These are phyloP conservation scores for Donacobius atricapilla DNA, from an alignment of 2,113 vertebrate species.

Conservation along the genomic window DNA sequence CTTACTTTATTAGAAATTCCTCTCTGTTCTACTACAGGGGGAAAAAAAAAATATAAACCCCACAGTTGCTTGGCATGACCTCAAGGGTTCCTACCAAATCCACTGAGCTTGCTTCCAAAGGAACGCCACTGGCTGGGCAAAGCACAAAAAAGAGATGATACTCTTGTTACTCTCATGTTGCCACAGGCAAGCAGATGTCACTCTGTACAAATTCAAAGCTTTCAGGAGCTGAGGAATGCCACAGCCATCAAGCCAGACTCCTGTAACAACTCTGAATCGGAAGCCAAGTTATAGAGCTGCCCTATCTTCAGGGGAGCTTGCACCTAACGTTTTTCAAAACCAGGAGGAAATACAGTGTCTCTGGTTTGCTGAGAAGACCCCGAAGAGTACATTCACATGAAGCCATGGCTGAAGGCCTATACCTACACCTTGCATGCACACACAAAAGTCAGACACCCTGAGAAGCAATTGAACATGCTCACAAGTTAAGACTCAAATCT, in stretches of 20 bases:
- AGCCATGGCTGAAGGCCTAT: not conserved
- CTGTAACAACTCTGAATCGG: not conserved
- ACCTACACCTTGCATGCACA: not conserved
- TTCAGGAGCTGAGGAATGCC: not conserved
- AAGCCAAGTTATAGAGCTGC: not conserved
- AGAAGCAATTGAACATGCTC: accelerated
- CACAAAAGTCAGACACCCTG: not conserved
- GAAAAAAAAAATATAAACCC: too few relatives aligned
- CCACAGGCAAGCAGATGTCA: not conserved
- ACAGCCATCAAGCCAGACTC: not conserved
- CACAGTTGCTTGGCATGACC: not conserved
- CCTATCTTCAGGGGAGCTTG: not conserved
- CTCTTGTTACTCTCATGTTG: accelerated
- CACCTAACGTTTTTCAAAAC: not conserved
- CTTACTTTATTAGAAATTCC: not conserved
- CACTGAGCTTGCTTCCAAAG: not conserved
- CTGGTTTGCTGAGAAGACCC: not conserved
- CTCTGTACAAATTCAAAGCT: not conserved
- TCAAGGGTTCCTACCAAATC: not conserved
- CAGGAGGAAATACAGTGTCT: not conserved
- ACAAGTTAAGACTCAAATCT: accelerated
- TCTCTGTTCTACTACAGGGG: not conserved
- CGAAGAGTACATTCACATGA: accelerated
- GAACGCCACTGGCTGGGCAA: not conserved
- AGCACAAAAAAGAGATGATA: not conserved